These are phyloP conservation scores for Atherinosoma microstoma DNA, from an alignment of 2,797 vertebrate species.

Conservation along the genomic window DNA sequence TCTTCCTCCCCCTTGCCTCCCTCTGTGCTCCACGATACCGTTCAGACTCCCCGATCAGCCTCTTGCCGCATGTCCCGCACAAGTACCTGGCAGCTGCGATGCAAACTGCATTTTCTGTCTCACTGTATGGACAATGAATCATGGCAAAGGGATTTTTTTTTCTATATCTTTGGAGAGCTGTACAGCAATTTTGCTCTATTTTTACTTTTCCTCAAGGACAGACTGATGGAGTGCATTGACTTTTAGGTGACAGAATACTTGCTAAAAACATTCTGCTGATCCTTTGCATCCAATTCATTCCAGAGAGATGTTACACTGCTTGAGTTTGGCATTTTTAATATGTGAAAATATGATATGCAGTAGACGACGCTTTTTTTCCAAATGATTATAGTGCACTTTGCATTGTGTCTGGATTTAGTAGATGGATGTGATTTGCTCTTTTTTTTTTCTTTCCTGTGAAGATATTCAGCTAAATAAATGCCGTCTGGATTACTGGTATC, in stretches of 20 bases:
- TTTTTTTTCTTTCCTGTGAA: constrained; percentile 59
- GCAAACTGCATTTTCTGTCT: constrained; percentile 68
- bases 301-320: constrained; percentile 63
- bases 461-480: constrained; percentile 76
- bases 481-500: constrained; percentile 62
- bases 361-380: constrained; percentile 47
- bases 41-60: constrained; percentile 47
- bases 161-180: constrained; percentile 17
- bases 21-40: constrained; percentile 18
- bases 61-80: constrained; percentile 68
- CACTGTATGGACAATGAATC: constrained; percentile 78
- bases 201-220: constrained; percentile 57
- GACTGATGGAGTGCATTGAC: constrained; percentile 38
- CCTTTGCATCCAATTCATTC: constrained; percentile 51
- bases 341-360: constrained; percentile 65
- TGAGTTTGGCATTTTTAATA: constrained; percentile 61
- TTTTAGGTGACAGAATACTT: constrained; percentile 42
- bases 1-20: constrained; percentile 70
- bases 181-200: constrained; percentile 47
- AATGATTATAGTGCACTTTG: constrained; percentile 60
- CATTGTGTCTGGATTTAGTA: constrained; percentile 61
- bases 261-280: constrained; percentile 21
- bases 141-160: constrained; percentile 37
- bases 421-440: constrained; percentile 59
- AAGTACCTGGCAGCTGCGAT: constrained; percentile 62